Percentiles rank a stretch among this genome's conserved stretches.
Evolutionary conservation across 2,888 invertebrate species (phyloP).

Genomic region (Oconnorella tubifera): DNA sequence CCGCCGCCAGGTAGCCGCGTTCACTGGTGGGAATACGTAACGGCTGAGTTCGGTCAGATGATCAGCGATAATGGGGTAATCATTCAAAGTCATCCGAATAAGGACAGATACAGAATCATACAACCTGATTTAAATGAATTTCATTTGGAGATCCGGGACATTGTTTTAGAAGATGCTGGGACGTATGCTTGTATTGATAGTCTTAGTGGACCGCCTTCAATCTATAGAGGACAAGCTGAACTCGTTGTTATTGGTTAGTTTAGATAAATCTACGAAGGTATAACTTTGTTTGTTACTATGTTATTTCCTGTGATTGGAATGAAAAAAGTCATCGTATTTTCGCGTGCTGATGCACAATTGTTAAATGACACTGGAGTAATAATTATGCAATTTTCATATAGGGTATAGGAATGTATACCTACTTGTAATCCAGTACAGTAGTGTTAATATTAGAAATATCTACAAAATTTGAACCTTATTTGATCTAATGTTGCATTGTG

Average conservation of each 20-base stretch:
- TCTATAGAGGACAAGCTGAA: constrained; percentile 5
- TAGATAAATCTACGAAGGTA: too few species aligned
- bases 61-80: constrained; percentile 13
- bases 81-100: constrained; percentile 3
- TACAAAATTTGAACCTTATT: too few species aligned
- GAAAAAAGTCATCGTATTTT: too few species aligned
- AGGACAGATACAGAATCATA: constrained; percentile 8
- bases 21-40: neutral
- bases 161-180: constrained; percentile 6
- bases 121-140: neutral
- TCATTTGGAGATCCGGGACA: constrained; percentile 15
- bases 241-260: constrained; percentile 16
- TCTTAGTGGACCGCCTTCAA: neutral
- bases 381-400: too few species aligned
- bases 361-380: too few species aligned
- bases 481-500: too few species aligned
- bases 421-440: too few species aligned
- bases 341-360: too few species aligned
- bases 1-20: neutral
- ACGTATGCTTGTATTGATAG: constrained; percentile 7
- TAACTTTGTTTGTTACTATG: too few species aligned
- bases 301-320: too few species aligned
- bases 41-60: neutral
- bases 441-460: too few species aligned
- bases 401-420: too few species aligned